Evolutionary conservation across 2,113 vertebrate genomes (phyloP), one percentile per base, ranked within the genome.

Genomic region (Ranitomeya variabilis): DNA sequence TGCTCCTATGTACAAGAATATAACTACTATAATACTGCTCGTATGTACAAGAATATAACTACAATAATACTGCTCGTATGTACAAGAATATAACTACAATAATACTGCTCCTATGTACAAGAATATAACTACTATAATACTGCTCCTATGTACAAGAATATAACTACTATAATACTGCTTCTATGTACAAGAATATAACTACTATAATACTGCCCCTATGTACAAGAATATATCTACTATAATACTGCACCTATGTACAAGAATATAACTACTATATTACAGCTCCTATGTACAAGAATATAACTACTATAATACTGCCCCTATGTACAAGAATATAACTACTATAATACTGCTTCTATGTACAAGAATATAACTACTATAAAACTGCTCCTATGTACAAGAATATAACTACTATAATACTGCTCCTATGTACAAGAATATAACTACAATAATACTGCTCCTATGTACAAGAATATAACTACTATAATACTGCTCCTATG

Each of bases 341-440:
- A 69, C 66, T 26, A 69, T 26, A 69, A 69, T 69, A 69, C 66
- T 69, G 23, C 66, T 4, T 26, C 71, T 45, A 74, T 74, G 16
- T 74, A 74, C 71, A 74, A 74, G 71, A 74, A 74, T 74, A 74
- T 45, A 45, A 74, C 71, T 74, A 74, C 71, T 74, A 74, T 74
- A 74, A 74, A 45, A 74, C 71, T 74, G 31, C 31, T 1, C 71
- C 31, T 74, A 74, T 74, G 16, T 74, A 74, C 71, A 74, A 18
- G 71, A 26, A 7, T 52, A 74, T 51, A 37, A 6, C 77, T 0
- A 83, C 23, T 69, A 69, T 69, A 69, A 69, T 69, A 69, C 66
- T 69, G 66, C 66, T n/a, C 66, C 26, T 31, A 31, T 69, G n/a
- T n/a, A n/a, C n/a, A n/a, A n/a, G n/a, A n/a, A n/a, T n/a, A n/a